phyloP scores from a whole-genome alignment of 2,113 vertebrate species.

The Pygoscelis antarcticus region DNA sequence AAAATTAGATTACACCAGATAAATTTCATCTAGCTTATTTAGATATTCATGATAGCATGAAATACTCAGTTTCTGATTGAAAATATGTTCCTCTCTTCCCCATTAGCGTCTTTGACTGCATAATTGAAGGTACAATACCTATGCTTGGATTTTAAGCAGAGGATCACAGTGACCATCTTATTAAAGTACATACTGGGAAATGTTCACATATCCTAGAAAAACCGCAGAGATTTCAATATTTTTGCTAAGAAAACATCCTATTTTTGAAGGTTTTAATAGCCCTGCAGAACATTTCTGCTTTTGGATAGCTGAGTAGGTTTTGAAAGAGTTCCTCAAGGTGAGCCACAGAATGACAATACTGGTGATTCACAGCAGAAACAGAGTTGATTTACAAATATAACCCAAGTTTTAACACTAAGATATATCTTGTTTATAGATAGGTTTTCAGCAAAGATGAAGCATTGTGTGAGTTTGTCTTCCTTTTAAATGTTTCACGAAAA shows the following conservation, averaged over 20 bases:
- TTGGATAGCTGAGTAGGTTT: not conserved
- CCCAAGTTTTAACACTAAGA: not conserved
- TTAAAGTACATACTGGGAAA: not conserved
- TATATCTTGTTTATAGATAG: not conserved
- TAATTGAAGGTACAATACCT: not conserved
- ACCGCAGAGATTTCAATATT: not conserved
- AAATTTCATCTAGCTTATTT: not conserved
- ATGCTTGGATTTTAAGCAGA: not conserved
- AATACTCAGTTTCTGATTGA: not conserved
- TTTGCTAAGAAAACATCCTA: not conserved
- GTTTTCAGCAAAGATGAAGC: not conserved
- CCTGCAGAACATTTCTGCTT: not conserved
- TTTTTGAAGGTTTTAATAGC: not conserved
- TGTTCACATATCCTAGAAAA: not conserved
- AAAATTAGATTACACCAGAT: not conserved
- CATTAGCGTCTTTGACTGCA: not conserved
- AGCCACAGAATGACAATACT: not conserved
- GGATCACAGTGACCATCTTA: rapidly evolving
- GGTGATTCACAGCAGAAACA: not conserved
- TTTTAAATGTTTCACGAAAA: not conserved
- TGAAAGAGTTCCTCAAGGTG: not conserved
- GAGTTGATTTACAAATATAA: not conserved
- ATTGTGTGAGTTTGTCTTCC: not conserved
- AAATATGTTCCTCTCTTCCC: not conserved
- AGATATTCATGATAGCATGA: not conserved